Evolutionary conservation across 2,888 invertebrate genomes (phyloP).

Genomic region (Lucinisca nassula): DNA sequence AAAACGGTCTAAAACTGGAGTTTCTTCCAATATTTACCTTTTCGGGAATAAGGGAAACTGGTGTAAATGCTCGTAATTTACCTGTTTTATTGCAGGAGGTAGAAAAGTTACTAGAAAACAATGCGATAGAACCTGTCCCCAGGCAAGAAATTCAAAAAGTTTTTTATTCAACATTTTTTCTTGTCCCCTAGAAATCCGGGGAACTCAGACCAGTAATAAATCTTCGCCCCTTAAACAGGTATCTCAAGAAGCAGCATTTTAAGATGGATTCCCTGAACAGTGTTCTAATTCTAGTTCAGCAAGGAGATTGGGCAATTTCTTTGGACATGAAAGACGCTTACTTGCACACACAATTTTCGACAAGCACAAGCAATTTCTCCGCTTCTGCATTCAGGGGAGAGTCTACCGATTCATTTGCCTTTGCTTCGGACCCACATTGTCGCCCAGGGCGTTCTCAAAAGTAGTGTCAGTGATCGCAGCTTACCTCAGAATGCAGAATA

Average conservation of each 20-base stretch:
- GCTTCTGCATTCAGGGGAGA: slow-evolving; percentile 12
- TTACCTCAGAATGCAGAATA: slow-evolving; percentile 11
- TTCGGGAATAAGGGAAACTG: slow-evolving; percentile 25
- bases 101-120: too few species aligned
- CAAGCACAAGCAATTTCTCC: slow-evolving; percentile 27
- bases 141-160: slow-evolving; percentile 22
- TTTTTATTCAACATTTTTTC: slow-evolving; percentile 56
- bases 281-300: slow-evolving; percentile 39
- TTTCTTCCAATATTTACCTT: too few species aligned
- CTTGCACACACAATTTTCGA: slow-evolving; percentile 33
- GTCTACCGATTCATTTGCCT: slow-evolving; percentile 26
- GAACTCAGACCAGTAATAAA: slow-evolving; percentile 55
- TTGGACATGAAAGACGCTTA: slow-evolving; percentile 42
- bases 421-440: slow-evolving; percentile 26
- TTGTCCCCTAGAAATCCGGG: slow-evolving; percentile 46
- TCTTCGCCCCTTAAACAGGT: slow-evolving; percentile 51
- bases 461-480: slow-evolving; percentile 45
- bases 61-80: slow-evolving; percentile 5
- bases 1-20: slow-evolving; percentile 44
- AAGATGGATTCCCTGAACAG: slow-evolving; percentile 56
- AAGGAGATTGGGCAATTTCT: slow-evolving; percentile 49
- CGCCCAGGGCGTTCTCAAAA: background rate
- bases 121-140: slow-evolving; percentile 35
- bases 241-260: slow-evolving; percentile 48
- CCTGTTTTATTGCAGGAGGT: too few species aligned